Conservation (phyloP, 1,140 invertebrate genomes). For the Cotesia glomerata region DNA sequence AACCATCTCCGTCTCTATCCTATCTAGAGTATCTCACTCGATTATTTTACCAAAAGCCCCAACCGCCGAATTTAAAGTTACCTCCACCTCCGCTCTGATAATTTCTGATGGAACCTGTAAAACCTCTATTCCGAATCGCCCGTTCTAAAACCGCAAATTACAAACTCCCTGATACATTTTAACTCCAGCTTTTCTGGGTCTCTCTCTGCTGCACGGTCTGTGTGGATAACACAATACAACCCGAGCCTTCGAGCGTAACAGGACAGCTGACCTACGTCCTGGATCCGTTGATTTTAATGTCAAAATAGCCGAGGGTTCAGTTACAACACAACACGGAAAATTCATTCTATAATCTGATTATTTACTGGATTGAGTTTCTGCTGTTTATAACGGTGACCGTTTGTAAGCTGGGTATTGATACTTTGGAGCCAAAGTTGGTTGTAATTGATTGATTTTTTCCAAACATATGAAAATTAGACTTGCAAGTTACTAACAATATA, state of each 20-base stretch:
- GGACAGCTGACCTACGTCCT: slow-evolving; percentile 15
- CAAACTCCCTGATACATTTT: slow-evolving; percentile 60
- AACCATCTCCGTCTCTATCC: slow-evolving; percentile 39
- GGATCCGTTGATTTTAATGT: not conserved
- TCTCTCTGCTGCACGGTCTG: slow-evolving; percentile 10
- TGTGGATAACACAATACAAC: no score
- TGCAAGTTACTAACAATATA: no score
- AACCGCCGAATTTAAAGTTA: not conserved
- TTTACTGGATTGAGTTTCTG: slow-evolving; percentile 1
- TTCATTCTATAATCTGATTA: not conserved
- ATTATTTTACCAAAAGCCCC: no score
- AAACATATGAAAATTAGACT: no score
- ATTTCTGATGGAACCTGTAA: slow-evolving; percentile 19
- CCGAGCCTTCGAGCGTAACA: not conserved
- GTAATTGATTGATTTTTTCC: no score
- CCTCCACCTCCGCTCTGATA: not conserved
- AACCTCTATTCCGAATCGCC: slow-evolving; percentile 1
- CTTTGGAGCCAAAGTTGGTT: no score
- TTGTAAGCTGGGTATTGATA: slow-evolving; percentile 26
- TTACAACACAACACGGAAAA: not conserved
- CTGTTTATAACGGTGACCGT: not conserved
- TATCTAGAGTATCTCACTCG: slow-evolving; percentile 14
- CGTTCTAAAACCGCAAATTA: slow-evolving; percentile 58
- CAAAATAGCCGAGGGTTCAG: not conserved
- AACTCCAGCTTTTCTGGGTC: slow-evolving; percentile 32